Percentiles rank a stretch among this genome's conserved stretches.
phyloP scores from a whole-genome alignment of 2,113 vertebrate genomes.

The Pluvianellus socialis region DNA sequence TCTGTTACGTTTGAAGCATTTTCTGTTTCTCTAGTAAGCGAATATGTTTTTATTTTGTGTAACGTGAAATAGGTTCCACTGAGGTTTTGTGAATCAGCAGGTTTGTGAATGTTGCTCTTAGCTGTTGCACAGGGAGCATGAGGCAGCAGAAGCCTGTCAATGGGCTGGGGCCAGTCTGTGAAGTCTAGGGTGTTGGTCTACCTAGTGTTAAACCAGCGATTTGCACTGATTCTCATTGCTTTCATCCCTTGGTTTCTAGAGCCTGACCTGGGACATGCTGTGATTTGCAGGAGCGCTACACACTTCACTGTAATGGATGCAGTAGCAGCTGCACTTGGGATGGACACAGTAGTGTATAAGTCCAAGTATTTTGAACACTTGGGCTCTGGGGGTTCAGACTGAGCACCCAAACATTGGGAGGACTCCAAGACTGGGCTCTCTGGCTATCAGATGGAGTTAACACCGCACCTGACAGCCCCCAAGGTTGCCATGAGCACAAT shows the following conservation, averaged over 20 bases:
- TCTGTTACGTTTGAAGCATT: not conserved
- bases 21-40: not conserved
- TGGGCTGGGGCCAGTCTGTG: not conserved
- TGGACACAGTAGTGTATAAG: not conserved
- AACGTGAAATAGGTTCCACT: not conserved
- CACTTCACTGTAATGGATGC: not conserved
- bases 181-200: not conserved
- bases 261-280: not conserved
- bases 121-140: not conserved
- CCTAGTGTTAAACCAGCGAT: not conserved
- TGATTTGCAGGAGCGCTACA: not conserved
- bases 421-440: not conserved
- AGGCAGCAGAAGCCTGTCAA: not conserved
- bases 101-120: not conserved
- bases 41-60: not conserved
- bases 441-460: not conserved
- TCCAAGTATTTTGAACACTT: not conserved
- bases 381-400: not conserved
- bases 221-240: not conserved
- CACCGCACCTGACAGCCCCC: not conserved
- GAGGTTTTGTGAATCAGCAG: not conserved
- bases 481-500: not conserved
- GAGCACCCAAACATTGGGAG: not conserved
- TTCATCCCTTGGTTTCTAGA: not conserved
- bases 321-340: not conserved